Evolutionary conservation across 2,888 invertebrate species (phyloP), one percentile per base, ranked within the genome.

Genomic region (Eristalis arbustorum): DNA sequence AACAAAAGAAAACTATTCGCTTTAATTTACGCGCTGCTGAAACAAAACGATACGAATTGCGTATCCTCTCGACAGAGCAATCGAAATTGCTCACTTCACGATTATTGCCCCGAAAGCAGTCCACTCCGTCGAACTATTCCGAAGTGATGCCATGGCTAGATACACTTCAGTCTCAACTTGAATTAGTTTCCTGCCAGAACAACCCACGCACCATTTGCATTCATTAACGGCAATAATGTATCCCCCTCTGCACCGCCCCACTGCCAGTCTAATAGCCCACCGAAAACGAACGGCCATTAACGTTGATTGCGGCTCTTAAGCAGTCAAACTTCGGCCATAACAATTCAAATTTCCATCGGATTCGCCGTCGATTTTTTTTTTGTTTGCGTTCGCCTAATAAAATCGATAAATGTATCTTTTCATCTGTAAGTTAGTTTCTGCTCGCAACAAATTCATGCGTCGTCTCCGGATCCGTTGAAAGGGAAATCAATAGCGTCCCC

Each of bases 301-400:
- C 72, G 56, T 61, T 79, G 64, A 71, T 78, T 71, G 64, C 25
- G 34, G 42, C 69, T 59, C 71, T 71, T 37, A 40, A 42, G 23
- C 66, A n/a, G 68, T 62, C 78, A 61, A 79, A 73, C 72, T 79
- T 72, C 25, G 6, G 13, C 72, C 66, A 79, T 67, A 34, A 72
- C 72, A 66, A 78, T 78, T 78, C 42, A 66, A 78, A 78, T 78
- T 78, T 69, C 56, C 28, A 59, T 64, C 59, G 40, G 40, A 74
- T 63, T 23, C 25, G 40, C 59, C 25, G n/a, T n/a, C n/a, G n/a
- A n/a, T 42, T 59, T 71, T 34, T 37, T n/a, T n/a, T n/a, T n/a
- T n/a, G n/a, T n/a, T n/a, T n/a, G n/a, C n/a, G n/a, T n/a, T 57
- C 57, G 56, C 37, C 59, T 25, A 72, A 72, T 40, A 72, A 72